Evolutionary conservation across 2,113 vertebrate species (phyloP).

Genomic region (Peucedramus taeniatus): DNA sequence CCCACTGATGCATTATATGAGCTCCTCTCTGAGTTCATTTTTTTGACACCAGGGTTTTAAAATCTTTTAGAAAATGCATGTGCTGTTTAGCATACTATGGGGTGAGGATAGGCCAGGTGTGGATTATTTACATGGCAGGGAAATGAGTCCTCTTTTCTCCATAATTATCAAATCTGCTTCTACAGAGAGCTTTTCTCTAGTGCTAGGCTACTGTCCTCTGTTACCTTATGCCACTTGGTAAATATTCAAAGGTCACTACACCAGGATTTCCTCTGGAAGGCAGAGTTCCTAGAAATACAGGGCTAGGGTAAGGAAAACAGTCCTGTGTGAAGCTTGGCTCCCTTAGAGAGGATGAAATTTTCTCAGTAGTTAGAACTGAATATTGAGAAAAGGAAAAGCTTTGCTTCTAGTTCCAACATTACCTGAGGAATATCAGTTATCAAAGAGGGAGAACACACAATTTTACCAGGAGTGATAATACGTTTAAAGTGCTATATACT

Average conservation of each 20-base stretch:
- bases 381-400: background rate
- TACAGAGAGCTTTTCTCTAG: background rate
- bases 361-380: background rate
- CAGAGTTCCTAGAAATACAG: background rate
- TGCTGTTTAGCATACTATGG: background rate
- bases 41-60: slow-evolving; percentile 18
- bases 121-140: background rate
- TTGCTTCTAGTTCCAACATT: background rate
- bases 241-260: background rate
- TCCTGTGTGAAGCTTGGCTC: background rate
- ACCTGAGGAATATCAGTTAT: background rate
- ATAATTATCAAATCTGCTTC: background rate
- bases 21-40: background rate
- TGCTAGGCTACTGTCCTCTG: background rate
- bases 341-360: background rate
- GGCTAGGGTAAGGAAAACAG: background rate
- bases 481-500: background rate
- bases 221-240: background rate
- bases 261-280: background rate
- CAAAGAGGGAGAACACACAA: background rate
- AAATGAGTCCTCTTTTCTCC: background rate
- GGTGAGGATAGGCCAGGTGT: background rate
- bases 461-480: background rate
- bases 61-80: background rate
- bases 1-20: background rate